These are phyloP conservation scores for Ridgeia piscesae DNA, from an alignment of 1,140 invertebrate species.

Conservation along the genomic window DNA sequence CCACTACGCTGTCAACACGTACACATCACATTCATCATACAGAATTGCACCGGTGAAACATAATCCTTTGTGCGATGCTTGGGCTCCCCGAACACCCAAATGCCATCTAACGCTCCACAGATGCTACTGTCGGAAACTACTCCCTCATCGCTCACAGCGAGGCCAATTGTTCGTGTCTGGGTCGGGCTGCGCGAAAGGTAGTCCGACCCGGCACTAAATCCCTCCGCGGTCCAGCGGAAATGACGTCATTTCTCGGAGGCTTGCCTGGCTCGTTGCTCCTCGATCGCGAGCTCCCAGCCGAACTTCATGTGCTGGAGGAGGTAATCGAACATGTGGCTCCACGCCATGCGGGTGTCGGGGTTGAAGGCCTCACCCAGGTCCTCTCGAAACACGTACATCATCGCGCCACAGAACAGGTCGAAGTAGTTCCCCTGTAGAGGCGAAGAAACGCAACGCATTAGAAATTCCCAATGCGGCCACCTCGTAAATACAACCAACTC, in stretches of 20 bases:
- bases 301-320: conserved; percentile 13
- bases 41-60: neutral
- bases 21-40: neutral
- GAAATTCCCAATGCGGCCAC: too few species aligned
- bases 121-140: neutral
- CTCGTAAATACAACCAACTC: too few species aligned
- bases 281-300: conserved; percentile 7
- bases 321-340: conserved; percentile 20
- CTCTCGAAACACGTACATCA: conserved; percentile 19
- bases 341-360: neutral
- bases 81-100: neutral
- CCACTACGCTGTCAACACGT: neutral
- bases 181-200: neutral
- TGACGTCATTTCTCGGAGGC: neutral
- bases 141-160: neutral
- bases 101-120: neutral
- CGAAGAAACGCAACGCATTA: too few species aligned
- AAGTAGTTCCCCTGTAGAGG: neutral
- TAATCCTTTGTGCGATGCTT: neutral
- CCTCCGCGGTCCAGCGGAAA: neutral
- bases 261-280: neutral
- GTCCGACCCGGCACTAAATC: neutral
- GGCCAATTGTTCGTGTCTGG: neutral
- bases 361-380: conserved; percentile 1
- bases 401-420: conserved; percentile 18